Base-by-base conservation (phyloP, 2,888 invertebrate genomes). In the Lycia hirtaria region DNA sequence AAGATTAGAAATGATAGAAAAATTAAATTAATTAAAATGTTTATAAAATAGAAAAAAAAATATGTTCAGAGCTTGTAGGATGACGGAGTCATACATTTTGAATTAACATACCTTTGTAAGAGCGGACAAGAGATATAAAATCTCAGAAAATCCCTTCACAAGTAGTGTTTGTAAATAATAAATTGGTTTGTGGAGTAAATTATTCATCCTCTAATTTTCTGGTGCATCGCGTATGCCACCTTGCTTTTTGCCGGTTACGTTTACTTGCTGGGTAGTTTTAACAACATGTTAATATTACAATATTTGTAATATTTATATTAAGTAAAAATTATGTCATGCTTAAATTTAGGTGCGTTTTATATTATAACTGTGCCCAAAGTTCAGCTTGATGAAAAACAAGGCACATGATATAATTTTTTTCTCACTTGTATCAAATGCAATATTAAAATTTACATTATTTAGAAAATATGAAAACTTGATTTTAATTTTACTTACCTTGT, bases 161-260 rank as follows among this genome's bases (percentile, higher is more conserved):
- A 38, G 41, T 57, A 44, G 38, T 55, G 48, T 44, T 44, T 44
- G 32, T 62, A 40, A 62, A 62, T 62, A 56, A 52, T 56, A 55
- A 12, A 57, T 56, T 51, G n/a, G 22, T 32, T 47, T 26, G 26
- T 24, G 22, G 28, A 14, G 26, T 50, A 22, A 22, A 47, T 41
- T 59, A 54, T 59, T 59, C 14, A 50, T 40, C 14, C 17, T 24
- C 33, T 35, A 37, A 50, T 45, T 37, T 59, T 30, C 40, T 45
- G 20, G 7, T 28, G 24, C 38, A 22, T 4, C 10, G 10, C 14
- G 20, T 32, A 20, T 12, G 5, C 4, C 14, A n/a, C 5, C 9
- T 20, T 15, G 1, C 4, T 22, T 15, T 1, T 14, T 12, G 6
- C 1, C 24, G 7, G 22, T n/a, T 10, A 10, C 2, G 3, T 37